Evolutionary conservation across 2,113 vertebrate genomes (phyloP).

Genomic region (Aphyosemion australe): DNA sequence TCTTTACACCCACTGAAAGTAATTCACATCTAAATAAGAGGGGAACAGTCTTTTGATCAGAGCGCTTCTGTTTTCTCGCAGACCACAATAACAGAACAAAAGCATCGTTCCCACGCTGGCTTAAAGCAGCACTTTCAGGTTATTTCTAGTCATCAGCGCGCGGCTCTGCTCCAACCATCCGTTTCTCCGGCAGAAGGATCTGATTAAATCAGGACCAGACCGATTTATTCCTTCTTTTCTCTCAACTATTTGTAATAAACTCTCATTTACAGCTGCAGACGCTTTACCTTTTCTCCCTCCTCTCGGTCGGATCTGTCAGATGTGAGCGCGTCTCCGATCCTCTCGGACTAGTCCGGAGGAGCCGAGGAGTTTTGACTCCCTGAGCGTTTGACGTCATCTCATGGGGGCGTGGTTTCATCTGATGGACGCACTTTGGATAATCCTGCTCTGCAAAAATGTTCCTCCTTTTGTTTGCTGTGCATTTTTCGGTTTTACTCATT

Average conservation of each 20-base stretch:
- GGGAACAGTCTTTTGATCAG: neutral
- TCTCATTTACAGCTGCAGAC: neutral
- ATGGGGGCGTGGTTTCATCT: constrained; percentile 30
- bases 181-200: too few relatives aligned
- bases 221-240: too few relatives aligned
- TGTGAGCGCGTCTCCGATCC: neutral
- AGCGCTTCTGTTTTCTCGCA: neutral
- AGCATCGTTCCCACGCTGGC: neutral
- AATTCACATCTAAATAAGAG: neutral
- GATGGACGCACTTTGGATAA: neutral
- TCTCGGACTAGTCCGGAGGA: constrained; percentile 1
- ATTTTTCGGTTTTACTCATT: too few relatives aligned
- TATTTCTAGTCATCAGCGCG: neutral
- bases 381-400: constrained; percentile 34
- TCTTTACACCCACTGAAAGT: too few relatives aligned
- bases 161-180: neutral
- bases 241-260: neutral
- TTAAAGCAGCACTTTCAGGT: neutral
- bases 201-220: too few relatives aligned
- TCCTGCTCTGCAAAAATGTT: neutral
- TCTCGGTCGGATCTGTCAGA: neutral
- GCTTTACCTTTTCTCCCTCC: neutral
- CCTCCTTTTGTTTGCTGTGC: too few relatives aligned
- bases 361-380: constrained; percentile 12
- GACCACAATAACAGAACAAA: neutral